Conservation (phyloP, 2,888 invertebrate genomes). For the Cancer borealis region DNA sequence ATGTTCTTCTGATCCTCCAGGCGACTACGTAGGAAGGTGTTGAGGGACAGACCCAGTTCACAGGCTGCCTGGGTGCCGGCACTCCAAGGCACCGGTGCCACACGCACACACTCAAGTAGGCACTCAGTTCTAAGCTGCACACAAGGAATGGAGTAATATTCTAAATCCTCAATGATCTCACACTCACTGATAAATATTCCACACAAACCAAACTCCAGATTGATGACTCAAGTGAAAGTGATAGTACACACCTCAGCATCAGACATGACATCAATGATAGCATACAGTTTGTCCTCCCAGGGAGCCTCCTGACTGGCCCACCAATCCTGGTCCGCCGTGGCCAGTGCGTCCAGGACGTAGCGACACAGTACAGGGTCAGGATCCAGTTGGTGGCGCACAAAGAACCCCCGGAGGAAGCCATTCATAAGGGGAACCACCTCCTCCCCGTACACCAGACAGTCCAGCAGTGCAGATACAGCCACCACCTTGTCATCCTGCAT, state of each 20-base stretch:
- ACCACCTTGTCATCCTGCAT: conserved; percentile 65
- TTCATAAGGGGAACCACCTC: conserved; percentile 70
- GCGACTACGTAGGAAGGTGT: conserved; percentile 48
- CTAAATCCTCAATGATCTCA: background rate
- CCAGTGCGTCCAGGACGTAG: conserved; percentile 70
- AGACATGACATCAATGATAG: conserved; percentile 70
- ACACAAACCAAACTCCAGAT: background rate
- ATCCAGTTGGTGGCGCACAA: conserved; percentile 63
- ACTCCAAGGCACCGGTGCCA: conserved; percentile 76
- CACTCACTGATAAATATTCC: background rate
- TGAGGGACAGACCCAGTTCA: conserved; percentile 62
- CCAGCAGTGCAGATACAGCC: conserved; percentile 67
- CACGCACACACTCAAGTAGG: conserved; percentile 70
- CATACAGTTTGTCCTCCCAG: conserved; percentile 77
- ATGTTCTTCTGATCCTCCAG: conserved; percentile 70
- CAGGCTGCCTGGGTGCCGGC: conserved; percentile 69
- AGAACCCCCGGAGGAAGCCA: conserved; percentile 64
- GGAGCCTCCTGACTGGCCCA: conserved; percentile 75
- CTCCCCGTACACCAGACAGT: conserved; percentile 74
- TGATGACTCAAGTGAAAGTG: background rate
- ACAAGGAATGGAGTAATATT: background rate
- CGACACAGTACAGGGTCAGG: conserved; percentile 60
- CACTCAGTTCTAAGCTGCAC: conserved; percentile 65
- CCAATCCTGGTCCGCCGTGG: conserved; percentile 63
- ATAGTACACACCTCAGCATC: conserved; percentile 65